Evolutionary conservation across 1,140 invertebrate species (phyloP).

Genomic region (Drosophila eugracilis): DNA sequence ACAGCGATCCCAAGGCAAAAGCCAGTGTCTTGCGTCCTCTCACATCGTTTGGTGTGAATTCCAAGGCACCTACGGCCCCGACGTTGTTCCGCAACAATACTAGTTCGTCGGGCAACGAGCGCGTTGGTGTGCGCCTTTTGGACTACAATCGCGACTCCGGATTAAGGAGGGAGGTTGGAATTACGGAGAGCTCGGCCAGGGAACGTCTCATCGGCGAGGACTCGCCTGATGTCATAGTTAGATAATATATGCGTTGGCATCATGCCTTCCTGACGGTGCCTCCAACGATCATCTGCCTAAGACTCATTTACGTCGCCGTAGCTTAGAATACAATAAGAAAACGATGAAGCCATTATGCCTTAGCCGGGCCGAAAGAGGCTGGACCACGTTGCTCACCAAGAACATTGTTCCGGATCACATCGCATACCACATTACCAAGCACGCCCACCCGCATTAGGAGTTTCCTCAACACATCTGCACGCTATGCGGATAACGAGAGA

Average conservation of each 20-base stretch:
- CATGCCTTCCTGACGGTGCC: constrained; percentile 52
- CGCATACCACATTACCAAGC: constrained; percentile 20
- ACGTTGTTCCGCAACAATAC: constrained; percentile 20
- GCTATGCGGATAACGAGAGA: constrained; percentile 55
- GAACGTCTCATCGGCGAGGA: constrained; percentile 46
- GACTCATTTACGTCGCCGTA: constrained; percentile 53
- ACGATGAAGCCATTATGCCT: constrained; percentile 48
- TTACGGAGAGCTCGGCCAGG: constrained; percentile 33
- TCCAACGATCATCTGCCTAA: constrained; percentile 43
- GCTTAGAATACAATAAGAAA: constrained; percentile 22
- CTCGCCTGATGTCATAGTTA: constrained; percentile 71
- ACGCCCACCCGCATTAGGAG: constrained; percentile 31
- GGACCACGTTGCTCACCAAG: constrained; percentile 5
- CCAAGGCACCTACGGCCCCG: constrained; percentile 2
- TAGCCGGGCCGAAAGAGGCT: constrained; percentile 24
- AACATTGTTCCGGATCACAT: neutral
- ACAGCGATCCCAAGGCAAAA: constrained; percentile 76
- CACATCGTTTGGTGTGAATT: constrained; percentile 34
- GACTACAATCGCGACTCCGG: constrained; percentile 67
- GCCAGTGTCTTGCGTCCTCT: constrained; percentile 57
- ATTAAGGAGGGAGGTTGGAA: constrained; percentile 13
- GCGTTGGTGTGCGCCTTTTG: constrained; percentile 64
- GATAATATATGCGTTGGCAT: constrained; percentile 63
- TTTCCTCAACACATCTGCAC: constrained; percentile 49
- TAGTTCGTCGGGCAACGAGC: constrained; percentile 34